Conservation (phyloP, 2,888 invertebrate genomes). For the Palloptera scutellata region DNA sequence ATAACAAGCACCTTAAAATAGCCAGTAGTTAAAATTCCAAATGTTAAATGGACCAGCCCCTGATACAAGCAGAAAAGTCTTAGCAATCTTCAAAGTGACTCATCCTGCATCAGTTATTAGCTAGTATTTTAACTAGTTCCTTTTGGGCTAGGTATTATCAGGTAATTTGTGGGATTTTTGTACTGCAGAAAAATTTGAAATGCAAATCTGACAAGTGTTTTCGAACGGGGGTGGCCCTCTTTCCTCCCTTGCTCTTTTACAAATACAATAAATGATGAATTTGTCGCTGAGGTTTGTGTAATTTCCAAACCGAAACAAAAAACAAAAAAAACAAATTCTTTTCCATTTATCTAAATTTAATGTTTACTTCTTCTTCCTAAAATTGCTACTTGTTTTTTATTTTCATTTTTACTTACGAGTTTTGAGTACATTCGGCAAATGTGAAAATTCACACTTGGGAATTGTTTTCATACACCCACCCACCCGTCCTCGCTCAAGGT, state of each 20-base stretch:
- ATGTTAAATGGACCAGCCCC: no score
- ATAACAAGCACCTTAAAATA: no score
- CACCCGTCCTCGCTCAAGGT: no score
- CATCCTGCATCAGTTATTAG: no score
- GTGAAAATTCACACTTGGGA: constrained; percentile 19
- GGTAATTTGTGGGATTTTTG: no score
- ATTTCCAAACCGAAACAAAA: not conserved
- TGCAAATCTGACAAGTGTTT: constrained; percentile 31
- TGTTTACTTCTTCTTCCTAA: constrained; percentile 14
- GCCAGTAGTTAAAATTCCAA: no score
- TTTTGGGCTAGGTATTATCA: no score
- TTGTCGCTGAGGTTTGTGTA: constrained; percentile 14
- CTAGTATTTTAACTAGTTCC: no score
- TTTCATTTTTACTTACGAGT: not conserved
- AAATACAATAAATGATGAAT: constrained; percentile 18
- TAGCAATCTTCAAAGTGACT: no score
- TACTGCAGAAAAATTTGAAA: constrained; percentile 28
- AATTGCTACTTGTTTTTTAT: not conserved
- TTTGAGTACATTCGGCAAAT: constrained; percentile 11
- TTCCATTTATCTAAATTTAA: constrained; percentile 29
- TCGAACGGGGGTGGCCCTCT: not conserved
- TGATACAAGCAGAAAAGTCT: no score
- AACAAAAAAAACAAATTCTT: not conserved
- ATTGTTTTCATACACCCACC: no score
- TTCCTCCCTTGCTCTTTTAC: not conserved